Base-by-base conservation (phyloP, 2,113 vertebrate species). In the Australoheros scitulus region DNA sequence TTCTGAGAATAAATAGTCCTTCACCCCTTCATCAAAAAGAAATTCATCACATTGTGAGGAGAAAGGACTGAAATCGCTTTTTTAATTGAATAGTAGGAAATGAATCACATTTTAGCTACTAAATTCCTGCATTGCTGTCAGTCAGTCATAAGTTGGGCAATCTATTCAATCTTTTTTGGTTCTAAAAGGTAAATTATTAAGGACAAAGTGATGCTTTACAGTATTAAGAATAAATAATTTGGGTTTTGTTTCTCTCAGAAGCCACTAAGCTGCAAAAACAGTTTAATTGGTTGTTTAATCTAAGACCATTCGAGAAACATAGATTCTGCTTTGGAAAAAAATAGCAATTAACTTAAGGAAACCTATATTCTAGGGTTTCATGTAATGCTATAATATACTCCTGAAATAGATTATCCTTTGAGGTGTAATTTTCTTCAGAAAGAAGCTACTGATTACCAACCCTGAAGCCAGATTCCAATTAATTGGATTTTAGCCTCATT, bases 401-500 rank as follows among this genome's bases (percentile, higher is more conserved):
- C 29, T 24, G 1, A 79, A 89, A 88, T 56, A 81, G 50, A 90
- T 84, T 87, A 83, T 83, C 63, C 86, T 87, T 60, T 22, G 58
- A 87, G 78, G 77, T 79, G 61, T 79, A 80, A 81, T 89, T 85
- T 85, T 79, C 78, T 70, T 80, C 41, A 22, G 55, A 82, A 72
- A 70, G 77, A 63, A 87, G 65, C 38, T 52, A 32, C 68, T 79
- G 38, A 80, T 65, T 72, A 55, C 80, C 6, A 14, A 87, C 84
- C 84, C 82, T 24, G 57, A 61, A 90, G 82, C 64, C n/a, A 78
- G 32, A 77, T 82, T 89, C 77, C 80, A 89, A 77, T 92, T 92
- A 91, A 91, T 79, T 88, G 84, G 89, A 92, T 89, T 85, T 87
- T 43, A 76, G n/a, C 60, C 59, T 84, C 38, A 78, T 55, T 61